These are phyloP conservation scores for Rhinophrynus dorsalis DNA, from an alignment of 2,797 vertebrate genomes.

Conservation along the genomic window DNA sequence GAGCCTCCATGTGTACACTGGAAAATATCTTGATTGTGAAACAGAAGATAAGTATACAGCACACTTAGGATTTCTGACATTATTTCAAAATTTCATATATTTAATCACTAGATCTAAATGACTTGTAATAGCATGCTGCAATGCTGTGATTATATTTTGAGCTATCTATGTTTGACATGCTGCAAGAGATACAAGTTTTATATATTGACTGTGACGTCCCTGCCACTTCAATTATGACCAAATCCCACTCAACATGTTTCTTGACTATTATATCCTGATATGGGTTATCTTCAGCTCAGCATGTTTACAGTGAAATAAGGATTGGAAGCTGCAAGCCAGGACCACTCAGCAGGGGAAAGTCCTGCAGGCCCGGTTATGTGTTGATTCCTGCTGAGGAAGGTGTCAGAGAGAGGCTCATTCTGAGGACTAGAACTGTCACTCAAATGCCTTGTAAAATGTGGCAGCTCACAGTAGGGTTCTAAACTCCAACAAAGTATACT, in stretches of 20 bases:
- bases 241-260: constrained; percentile 64
- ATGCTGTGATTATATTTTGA: constrained; percentile 54
- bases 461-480: constrained; percentile 56
- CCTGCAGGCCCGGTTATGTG: constrained; percentile 66
- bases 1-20: not conserved
- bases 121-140: constrained; percentile 65
- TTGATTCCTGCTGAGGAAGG: constrained; percentile 71
- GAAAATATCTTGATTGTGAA: constrained; percentile 64
- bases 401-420: constrained; percentile 72
- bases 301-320: constrained; percentile 69
- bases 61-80: constrained; percentile 64
- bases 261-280: constrained; percentile 71
- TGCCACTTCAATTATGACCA: constrained; percentile 77
- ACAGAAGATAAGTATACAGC: constrained; percentile 69
- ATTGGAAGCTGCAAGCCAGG: constrained; percentile 51
- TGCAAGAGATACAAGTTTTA: constrained; percentile 55
- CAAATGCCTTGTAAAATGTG: constrained; percentile 60
- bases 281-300: constrained; percentile 66
- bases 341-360: constrained; percentile 69
- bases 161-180: constrained; percentile 62
- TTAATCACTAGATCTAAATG: constrained; percentile 70
- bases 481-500: constrained; percentile 43
- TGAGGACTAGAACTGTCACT: constrained; percentile 69
- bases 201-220: constrained; percentile 75
- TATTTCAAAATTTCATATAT: constrained; percentile 64